phyloP scores from a whole-genome alignment of 2,888 invertebrate genomes.

The Sussaba pulchella region DNA sequence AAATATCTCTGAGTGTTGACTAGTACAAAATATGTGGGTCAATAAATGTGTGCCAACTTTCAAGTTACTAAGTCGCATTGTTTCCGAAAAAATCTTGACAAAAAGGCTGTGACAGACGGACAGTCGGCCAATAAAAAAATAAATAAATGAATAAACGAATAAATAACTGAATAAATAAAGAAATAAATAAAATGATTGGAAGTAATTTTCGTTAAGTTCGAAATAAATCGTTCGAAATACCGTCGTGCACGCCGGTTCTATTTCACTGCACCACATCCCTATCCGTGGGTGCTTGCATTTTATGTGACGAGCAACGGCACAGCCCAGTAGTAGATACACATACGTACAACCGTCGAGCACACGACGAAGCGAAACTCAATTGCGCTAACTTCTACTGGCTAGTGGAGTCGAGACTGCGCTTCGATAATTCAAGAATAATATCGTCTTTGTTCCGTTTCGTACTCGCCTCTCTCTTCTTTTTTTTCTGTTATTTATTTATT shows the following conservation, averaged over 20 bases:
- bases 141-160: background rate
- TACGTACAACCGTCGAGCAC: background rate
- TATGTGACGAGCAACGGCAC: constrained; percentile 44
- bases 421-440: constrained; percentile 66
- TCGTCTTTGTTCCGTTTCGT: constrained; percentile 66
- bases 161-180: background rate
- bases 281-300: constrained; percentile 46
- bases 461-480: constrained; percentile 16
- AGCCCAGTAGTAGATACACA: background rate
- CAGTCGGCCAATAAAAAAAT: too few species aligned
- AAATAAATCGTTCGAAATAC: constrained; percentile 31
- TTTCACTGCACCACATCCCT: background rate
- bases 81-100: too few species aligned
- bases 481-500: constrained; percentile 60
- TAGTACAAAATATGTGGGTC: too few species aligned
- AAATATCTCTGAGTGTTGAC: too few species aligned
- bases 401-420: constrained; percentile 30
- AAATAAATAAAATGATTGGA: constrained; percentile 18
- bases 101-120: too few species aligned
- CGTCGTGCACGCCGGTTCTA: constrained; percentile 6
- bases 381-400: constrained; percentile 49
- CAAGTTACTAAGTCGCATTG: too few species aligned
- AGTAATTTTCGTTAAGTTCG: constrained; percentile 30
- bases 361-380: constrained; percentile 57
- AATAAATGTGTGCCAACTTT: too few species aligned